Conservation (phyloP, 2,888 invertebrate genomes). For the Yponomeuta evonymella region DNA sequence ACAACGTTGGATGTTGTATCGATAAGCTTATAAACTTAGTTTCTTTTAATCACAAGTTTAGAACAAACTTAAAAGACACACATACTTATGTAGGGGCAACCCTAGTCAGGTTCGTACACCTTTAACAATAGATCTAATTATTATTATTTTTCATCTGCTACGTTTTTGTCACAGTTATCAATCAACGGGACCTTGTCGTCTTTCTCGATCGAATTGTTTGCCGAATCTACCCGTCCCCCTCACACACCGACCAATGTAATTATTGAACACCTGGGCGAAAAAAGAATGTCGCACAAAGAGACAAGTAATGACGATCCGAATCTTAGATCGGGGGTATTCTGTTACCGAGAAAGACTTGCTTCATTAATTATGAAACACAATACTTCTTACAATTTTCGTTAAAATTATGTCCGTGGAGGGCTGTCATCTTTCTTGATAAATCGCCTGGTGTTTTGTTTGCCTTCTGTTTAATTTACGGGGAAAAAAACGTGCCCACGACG, state of each 20-base stretch:
- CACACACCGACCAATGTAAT: conserved; percentile 60
- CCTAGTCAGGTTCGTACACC: conserved; percentile 62
- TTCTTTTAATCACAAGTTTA: too few species aligned
- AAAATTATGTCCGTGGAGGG: conserved; percentile 64
- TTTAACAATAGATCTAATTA: conserved; percentile 72
- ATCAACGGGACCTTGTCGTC: conserved; percentile 63
- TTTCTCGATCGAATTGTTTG: conserved; percentile 33
- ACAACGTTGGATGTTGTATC: too few species aligned
- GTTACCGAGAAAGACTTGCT: conserved; percentile 73
- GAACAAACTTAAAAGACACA: not conserved
- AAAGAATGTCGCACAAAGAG: conserved; percentile 75
- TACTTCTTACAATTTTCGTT: conserved; percentile 65
- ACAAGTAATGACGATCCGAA: conserved; percentile 72
- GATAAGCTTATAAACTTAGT: too few species aligned
- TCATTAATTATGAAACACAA: conserved; percentile 77
- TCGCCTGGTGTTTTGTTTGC: conserved; percentile 38
- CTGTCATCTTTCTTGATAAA: conserved; percentile 71
- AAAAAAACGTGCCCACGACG: conserved; percentile 16
- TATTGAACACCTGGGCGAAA: conserved; percentile 75
- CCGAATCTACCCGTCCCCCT: conserved; percentile 43
- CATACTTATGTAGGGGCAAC: conserved; percentile 33
- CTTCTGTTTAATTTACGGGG: conserved; percentile 46
- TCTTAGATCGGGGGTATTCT: conserved; percentile 71
- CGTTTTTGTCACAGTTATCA: conserved; percentile 78
- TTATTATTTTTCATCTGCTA: conserved; percentile 76